Base-by-base conservation (phyloP, 2,888 invertebrate species). In the Seladonia tumulorum region DNA sequence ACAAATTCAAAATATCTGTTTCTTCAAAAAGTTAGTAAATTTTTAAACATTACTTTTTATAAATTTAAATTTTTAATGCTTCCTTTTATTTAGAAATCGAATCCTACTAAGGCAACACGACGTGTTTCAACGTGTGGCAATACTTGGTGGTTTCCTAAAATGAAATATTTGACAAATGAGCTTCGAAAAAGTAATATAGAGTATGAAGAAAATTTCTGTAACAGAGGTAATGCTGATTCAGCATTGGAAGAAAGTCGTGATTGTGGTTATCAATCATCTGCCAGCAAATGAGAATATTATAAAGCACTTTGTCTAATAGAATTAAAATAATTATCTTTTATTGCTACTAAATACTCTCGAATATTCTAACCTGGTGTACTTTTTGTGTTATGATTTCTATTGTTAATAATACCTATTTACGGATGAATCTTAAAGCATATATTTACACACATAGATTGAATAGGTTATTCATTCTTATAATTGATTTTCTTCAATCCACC, bases 261-360 rank as follows among this genome's bases (percentile, higher is more conserved):
- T 83, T 92, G 89, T 49, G 94, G 94, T 79, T 94, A 94, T 84
- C 93, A 93, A 81, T 94, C 93, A 3, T 94, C 93, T 29, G 82
- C 87, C 25, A 86, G 81, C 79, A 90, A 89, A 88, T 86, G 81
- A 88, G n/a, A 22, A 35, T 29, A 25, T 45, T 35, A 14, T 7
- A 25, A 12, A 35, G 14, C 25, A 57, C 77, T 82, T 25, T 73
- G 22, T 35, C 42, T 53, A n/a, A 49, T 60, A 39, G 80, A 74
- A 79, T 77, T 76, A 78, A 71, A 86, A 71, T 47, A 71, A 81
- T 63, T 5, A 29, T 45, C 53, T 49, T 66, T 2, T 45, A 39
- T n/a, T 47, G 3, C 74, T 45, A 71, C 49, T n/a, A 35, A 35
- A 35, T 35, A 25, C 25, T 18, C 35, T 25, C 5, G 18, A 25